A percentile compares a stretch with the other conserved stretches of the same genome.
Conservation (phyloP, 2,113 vertebrate genomes). For the Elachura formosa region DNA sequence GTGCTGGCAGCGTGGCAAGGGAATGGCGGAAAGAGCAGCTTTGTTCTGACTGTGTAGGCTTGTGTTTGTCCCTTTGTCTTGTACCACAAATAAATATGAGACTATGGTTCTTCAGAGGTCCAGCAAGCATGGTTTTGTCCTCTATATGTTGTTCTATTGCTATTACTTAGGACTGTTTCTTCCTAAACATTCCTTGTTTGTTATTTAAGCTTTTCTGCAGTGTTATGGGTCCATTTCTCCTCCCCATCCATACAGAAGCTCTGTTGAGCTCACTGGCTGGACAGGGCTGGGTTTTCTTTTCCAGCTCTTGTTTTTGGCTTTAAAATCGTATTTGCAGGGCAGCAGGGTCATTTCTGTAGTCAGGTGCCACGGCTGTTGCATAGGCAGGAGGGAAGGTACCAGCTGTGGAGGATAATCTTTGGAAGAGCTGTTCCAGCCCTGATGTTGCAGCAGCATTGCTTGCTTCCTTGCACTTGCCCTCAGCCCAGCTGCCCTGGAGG, state of each 20-base stretch:
- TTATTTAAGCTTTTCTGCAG: neutral
- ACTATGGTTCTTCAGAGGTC: neutral
- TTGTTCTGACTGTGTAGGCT: neutral
- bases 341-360: rapidly evolving
- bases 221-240: neutral
- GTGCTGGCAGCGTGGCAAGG: rapidly evolving
- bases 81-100: neutral
- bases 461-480: neutral
- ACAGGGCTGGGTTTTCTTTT: neutral
- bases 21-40: neutral
- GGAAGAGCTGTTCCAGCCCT: neutral
- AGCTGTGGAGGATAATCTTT: neutral
- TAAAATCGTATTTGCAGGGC: rapidly evolving
- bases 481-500: neutral
- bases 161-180: neutral
- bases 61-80: neutral
- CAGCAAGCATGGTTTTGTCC: neutral
- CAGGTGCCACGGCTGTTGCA: neutral
- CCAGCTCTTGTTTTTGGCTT: neutral
- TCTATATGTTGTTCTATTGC: neutral
- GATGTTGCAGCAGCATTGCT: neutral
- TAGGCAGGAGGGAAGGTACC: neutral
- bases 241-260: neutral
- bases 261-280: neutral
- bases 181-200: neutral